Evolutionary conservation across 2,113 vertebrate species (phyloP).

Genomic region (Zosterops pallidus): DNA sequence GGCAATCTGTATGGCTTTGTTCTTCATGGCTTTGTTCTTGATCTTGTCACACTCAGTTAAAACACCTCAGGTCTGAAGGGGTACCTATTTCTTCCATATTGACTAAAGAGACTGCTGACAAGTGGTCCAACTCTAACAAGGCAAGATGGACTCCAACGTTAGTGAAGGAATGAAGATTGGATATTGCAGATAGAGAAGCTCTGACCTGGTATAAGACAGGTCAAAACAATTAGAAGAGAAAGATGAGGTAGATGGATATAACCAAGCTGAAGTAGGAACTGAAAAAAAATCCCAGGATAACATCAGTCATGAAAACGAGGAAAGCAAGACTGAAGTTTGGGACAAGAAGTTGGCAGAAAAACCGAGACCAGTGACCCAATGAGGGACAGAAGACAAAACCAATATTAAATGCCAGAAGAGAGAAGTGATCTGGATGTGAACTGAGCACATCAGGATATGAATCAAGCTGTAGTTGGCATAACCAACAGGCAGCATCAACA

Average conservation of each 20-base stretch:
- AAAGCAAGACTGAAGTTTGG: background rate
- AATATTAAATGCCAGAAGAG: background rate
- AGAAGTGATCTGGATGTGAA: background rate
- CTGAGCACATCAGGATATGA: background rate
- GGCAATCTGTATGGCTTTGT: background rate
- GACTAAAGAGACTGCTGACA: background rate
- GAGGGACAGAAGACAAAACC: background rate
- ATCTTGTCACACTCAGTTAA: background rate
- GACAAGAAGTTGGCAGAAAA: background rate
- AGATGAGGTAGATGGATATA: accelerated
- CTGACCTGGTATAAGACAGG: background rate
- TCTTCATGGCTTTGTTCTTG: background rate
- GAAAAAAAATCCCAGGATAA: background rate
- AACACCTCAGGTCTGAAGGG: background rate
- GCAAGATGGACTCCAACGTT: background rate
- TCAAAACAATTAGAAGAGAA: background rate
- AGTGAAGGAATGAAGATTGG: background rate
- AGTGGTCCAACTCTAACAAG: background rate
- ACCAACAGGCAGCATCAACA: background rate
- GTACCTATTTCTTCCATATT: background rate
- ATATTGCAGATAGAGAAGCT: background rate
- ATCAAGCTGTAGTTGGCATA: background rate
- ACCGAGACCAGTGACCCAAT: background rate
- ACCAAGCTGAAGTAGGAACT: background rate
- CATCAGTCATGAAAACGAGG: background rate